phyloP scores from a whole-genome alignment of 2,113 vertebrate species.

The Chamaetylas fuelleborni region DNA sequence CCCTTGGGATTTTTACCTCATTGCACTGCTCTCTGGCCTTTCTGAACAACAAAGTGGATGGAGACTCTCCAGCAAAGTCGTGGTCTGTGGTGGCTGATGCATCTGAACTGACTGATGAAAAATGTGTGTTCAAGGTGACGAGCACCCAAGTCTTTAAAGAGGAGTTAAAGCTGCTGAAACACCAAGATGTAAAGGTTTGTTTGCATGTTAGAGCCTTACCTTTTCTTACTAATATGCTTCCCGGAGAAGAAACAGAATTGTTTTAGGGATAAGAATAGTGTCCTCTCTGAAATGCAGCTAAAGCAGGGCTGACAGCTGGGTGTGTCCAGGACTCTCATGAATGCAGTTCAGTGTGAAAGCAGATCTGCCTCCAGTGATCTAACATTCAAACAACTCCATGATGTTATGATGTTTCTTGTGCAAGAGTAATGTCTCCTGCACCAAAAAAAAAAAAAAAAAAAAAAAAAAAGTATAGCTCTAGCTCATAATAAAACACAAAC shows the following conservation, averaged over 20 bases:
- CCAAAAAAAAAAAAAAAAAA: not conserved
- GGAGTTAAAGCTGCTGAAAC: not conserved
- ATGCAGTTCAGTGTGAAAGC: accelerated
- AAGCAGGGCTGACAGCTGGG: not conserved
- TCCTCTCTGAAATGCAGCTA: not conserved
- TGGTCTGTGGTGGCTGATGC: not conserved
- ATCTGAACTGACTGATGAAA: not conserved
- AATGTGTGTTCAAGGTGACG: not conserved
- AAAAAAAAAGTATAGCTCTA: not conserved
- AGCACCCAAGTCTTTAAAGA: not conserved
- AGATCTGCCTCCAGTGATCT: not conserved
- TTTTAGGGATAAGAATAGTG: not conserved
- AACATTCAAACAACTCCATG: accelerated
- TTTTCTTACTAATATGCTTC: not conserved
- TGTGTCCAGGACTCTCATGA: accelerated
- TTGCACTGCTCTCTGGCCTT: not conserved
- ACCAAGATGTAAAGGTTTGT: not conserved
- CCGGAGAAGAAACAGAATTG: accelerated
- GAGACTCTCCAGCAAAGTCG: not conserved
- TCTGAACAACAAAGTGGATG: not conserved
- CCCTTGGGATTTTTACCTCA: not conserved
- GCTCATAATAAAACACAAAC: not conserved
- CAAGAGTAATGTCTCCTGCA: not conserved
- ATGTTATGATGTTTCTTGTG: not conserved
- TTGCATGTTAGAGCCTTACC: not conserved